A percentile compares a stretch with the other conserved stretches of the same genome.
Conservation (phyloP, 1,140 invertebrate species). For the Lutraria rhynchaena region DNA sequence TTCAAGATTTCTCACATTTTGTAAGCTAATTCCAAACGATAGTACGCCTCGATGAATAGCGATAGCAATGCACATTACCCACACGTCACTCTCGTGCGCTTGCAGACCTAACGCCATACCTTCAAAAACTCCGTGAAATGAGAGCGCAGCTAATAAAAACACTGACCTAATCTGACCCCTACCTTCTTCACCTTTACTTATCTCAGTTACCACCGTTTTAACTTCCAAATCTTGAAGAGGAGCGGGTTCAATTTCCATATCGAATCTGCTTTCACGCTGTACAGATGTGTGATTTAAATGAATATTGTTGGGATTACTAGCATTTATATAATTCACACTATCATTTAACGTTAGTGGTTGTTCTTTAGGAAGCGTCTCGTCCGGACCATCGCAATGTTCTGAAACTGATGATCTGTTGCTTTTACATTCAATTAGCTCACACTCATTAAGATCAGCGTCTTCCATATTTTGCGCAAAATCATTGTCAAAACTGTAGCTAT, state of each 20-base stretch:
- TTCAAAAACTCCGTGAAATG: constrained; percentile 95
- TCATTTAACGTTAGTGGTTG: not conserved
- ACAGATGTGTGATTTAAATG: constrained; percentile 2
- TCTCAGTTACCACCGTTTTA: constrained; percentile 74
- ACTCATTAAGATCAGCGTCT: constrained; percentile 24
- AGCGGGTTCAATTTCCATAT: constrained; percentile 68
- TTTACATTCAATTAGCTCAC: constrained; percentile 60
- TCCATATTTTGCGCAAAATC: constrained; percentile 45
- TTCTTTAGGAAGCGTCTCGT: not conserved
- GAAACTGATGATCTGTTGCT: constrained; percentile 55
- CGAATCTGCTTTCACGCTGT: constrained; percentile 36
- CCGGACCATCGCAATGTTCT: not conserved
- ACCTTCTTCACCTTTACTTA: constrained; percentile 69
- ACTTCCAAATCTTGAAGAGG: constrained; percentile 73
- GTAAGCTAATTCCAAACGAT: constrained; percentile 75
- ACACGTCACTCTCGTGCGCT: constrained; percentile 75
- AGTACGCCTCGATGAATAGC: constrained; percentile 73
- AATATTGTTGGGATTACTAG: constrained; percentile 22
- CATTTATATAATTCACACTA: constrained; percentile 8
- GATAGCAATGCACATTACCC: constrained; percentile 77
- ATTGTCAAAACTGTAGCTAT: constrained; percentile 47
- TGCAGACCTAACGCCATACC: constrained; percentile 92
- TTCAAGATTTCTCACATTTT: constrained; percentile 81
- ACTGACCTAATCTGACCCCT: constrained; percentile 74
- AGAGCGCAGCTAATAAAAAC: constrained; percentile 91